A percentile compares a stretch with the other conserved stretches of the same genome.
Evolutionary conservation across 2,888 invertebrate species (phyloP).

Genomic region (Monopis laevigella): DNA sequence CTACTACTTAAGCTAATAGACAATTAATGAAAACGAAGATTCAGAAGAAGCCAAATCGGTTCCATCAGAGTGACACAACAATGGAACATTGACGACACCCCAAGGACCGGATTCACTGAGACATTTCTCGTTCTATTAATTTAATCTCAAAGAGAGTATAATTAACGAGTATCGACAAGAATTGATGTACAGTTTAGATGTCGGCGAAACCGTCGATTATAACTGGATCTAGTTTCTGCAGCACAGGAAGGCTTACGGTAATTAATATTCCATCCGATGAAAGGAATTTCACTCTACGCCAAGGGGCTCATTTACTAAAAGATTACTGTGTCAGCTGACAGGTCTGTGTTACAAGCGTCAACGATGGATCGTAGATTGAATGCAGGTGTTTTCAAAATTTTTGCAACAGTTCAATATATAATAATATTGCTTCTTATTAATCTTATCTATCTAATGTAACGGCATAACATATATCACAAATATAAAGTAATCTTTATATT

Average conservation of each 20-base stretch:
- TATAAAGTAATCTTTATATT: too few species aligned
- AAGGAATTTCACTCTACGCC: conserved; percentile 14
- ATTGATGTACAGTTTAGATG: conserved; percentile 8
- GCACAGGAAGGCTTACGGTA: conserved; percentile 11
- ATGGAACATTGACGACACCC: conserved; percentile 18
- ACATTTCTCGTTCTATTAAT: conserved; percentile 13
- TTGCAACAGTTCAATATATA: too few species aligned
- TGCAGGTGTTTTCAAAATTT: too few species aligned
- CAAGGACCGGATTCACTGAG: conserved; percentile 1
- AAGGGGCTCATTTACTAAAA: conserved; percentile 12
- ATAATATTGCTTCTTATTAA: too few species aligned
- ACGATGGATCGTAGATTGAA: not conserved
- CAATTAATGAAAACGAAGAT: not conserved
- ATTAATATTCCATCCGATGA: conserved; percentile 15
- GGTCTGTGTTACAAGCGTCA: conserved; percentile 4
- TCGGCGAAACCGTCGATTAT: conserved; percentile 12
- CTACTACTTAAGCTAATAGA: too few species aligned
- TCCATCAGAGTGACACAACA: conserved; percentile 25
- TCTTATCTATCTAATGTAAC: too few species aligned
- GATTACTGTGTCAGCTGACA: conserved; percentile 10
- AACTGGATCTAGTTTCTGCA: conserved; percentile 13
- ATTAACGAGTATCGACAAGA: conserved; percentile 12
- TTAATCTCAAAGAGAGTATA: conserved; percentile 12
- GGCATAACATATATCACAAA: too few species aligned
- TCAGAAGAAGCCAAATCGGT: conserved; percentile 17